Evolutionary conservation across 1,140 invertebrate species (phyloP).

Genomic region (Calliopsis andreniformis): DNA sequence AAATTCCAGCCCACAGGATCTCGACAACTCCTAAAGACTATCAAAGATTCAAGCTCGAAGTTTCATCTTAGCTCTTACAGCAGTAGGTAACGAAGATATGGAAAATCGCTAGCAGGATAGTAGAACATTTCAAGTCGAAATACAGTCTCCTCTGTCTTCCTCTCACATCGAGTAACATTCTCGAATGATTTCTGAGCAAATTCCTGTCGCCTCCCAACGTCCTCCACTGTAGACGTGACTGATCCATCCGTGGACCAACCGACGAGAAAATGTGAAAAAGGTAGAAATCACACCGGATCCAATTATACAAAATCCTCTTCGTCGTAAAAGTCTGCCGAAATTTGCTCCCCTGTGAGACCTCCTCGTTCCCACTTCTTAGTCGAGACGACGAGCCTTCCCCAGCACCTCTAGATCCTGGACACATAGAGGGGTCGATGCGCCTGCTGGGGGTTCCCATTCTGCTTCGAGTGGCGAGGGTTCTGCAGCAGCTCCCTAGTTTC

Average conservation of each 20-base stretch:
- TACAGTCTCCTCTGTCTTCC: not conserved
- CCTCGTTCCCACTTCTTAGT: too few relatives aligned
- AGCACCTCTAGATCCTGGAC: constrained; percentile 67
- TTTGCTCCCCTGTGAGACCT: constrained; percentile 4
- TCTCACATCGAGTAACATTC: not conserved
- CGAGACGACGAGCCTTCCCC: too few relatives aligned
- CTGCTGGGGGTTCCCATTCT: constrained; percentile 72
- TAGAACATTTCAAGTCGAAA: not conserved
- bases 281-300: not conserved
- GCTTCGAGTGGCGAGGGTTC: constrained; percentile 70
- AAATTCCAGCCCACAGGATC: too few relatives aligned
- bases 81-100: not conserved
- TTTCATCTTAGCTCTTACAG: not conserved
- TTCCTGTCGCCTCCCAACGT: not conserved
- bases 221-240: too few relatives aligned
- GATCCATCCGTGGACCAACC: too few relatives aligned
- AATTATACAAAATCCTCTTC: not conserved
- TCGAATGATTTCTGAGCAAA: constrained; percentile 1
- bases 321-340: not conserved
- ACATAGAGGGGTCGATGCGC: constrained; percentile 68
- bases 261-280: not conserved
- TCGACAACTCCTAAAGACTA: not conserved
- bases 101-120: not conserved
- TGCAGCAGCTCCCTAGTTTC: constrained; percentile 85
- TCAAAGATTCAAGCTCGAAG: not conserved